A percentile compares a stretch with the other conserved stretches of the same genome.
phyloP scores from a whole-genome alignment of 2,113 vertebrate genomes.

The Octodon degus region DNA sequence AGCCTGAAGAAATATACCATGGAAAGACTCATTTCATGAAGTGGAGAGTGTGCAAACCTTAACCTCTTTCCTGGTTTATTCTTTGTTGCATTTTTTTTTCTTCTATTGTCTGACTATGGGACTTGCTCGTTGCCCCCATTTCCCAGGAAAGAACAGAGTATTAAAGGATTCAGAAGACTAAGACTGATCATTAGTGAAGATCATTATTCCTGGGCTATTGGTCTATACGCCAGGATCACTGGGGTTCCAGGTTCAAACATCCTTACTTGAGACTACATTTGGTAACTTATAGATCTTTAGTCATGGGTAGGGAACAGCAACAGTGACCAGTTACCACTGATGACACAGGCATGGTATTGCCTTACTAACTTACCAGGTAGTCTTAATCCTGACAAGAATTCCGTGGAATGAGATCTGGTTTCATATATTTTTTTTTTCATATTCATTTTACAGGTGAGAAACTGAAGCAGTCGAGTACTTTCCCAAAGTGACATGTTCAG shows the following conservation, averaged over 20 bases:
- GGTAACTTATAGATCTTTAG: slow-evolving; percentile 20
- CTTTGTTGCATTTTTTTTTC: background rate
- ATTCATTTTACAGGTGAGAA: slow-evolving; percentile 23
- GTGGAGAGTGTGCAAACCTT: background rate
- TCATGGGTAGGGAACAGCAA: background rate
- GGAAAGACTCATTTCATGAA: background rate
- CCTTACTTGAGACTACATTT: slow-evolving; percentile 11
- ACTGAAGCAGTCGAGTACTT: background rate
- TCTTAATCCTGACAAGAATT: background rate
- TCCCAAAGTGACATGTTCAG: background rate
- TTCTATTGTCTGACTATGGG: background rate
- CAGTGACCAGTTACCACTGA: background rate
- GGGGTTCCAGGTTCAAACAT: background rate
- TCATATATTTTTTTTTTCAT: background rate
- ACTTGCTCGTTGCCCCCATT: background rate
- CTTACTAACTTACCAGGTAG: background rate
- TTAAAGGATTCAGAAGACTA: background rate
- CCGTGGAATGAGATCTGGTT: background rate
- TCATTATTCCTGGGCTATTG: background rate
- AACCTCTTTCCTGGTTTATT: background rate
- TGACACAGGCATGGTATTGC: background rate
- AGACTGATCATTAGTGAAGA: background rate
- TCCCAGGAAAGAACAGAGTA: background rate
- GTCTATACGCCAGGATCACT: background rate
- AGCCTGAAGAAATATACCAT: background rate